These are phyloP conservation scores for Caenorhabditis brenneri DNA, from an alignment of 1,140 invertebrate genomes.

Conservation along the genomic window DNA sequence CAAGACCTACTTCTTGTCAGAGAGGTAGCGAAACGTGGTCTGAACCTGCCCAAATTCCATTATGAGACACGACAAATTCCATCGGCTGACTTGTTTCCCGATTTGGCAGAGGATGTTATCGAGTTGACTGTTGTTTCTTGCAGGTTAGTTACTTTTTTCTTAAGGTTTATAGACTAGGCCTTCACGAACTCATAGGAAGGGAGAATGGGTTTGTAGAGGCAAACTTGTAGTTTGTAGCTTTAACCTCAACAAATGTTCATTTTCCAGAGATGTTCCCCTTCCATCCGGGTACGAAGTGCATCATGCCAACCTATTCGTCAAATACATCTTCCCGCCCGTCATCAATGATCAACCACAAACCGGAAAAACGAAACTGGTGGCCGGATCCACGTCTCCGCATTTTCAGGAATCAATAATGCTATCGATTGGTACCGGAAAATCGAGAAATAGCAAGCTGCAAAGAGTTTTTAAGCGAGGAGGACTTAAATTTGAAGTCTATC, in stretches of 20 bases:
- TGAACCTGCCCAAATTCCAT: slow-evolving; percentile 79
- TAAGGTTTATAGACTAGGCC: no score
- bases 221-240: no score
- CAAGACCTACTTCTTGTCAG: slow-evolving; percentile 87
- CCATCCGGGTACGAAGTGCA: slow-evolving; percentile 79
- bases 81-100: slow-evolving; percentile 87
- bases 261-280: slow-evolving; percentile 51
- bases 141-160: no score
- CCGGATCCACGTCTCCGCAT: slow-evolving; percentile 83
- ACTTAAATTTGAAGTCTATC: slow-evolving; percentile 76
- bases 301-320: slow-evolving; percentile 89
- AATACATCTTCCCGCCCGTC: slow-evolving; percentile 84
- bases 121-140: slow-evolving; percentile 52
- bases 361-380: slow-evolving; percentile 81
- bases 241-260: no score
- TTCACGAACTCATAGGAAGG: no score
- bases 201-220: no score
- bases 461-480: slow-evolving; percentile 37
- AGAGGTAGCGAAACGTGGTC: slow-evolving; percentile 77
- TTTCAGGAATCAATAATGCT: slow-evolving; percentile 46
- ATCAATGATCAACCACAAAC: slow-evolving; percentile 82
- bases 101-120: slow-evolving; percentile 84
- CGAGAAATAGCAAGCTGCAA: slow-evolving; percentile 22
- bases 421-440: slow-evolving; percentile 44
- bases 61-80: slow-evolving; percentile 88